These are phyloP conservation scores for Porites rus DNA, from an alignment of 92 coral and sea anemone species.

Conservation along the genomic window DNA sequence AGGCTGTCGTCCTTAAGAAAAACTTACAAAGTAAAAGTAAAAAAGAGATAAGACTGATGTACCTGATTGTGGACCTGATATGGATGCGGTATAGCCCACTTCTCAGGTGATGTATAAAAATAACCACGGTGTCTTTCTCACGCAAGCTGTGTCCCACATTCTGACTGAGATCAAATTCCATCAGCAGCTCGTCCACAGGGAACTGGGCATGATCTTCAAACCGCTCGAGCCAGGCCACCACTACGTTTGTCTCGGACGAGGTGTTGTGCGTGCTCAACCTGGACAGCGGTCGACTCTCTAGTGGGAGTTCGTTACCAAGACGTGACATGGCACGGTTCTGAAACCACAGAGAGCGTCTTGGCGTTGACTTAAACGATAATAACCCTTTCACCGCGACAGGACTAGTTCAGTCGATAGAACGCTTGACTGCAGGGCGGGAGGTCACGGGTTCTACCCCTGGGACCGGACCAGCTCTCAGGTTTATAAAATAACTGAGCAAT, in stretches of 20 bases:
- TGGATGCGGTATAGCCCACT: slow-evolving; percentile 96
- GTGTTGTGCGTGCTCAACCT: slow-evolving; percentile 91
- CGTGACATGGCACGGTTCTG: slow-evolving; percentile 34
- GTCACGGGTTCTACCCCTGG: too few species aligned
- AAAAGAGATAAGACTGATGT: not conserved
- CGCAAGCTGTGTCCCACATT: slow-evolving; percentile 66
- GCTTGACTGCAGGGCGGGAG: too few species aligned
- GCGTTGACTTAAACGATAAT: too few species aligned
- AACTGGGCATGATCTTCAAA: slow-evolving; percentile 93
- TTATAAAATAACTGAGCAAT: too few species aligned
- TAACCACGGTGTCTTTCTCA: slow-evolving; percentile 93
- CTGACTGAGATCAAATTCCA: slow-evolving; percentile 86
- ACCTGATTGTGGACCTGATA: slow-evolving; percentile 93
- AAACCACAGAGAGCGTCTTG: not conserved
- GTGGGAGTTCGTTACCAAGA: slow-evolving; percentile 37
- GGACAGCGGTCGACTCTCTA: slow-evolving; percentile 82
- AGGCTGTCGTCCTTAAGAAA: too few species aligned
- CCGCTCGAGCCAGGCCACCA: slow-evolving; percentile 96
- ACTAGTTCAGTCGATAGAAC: too few species aligned
- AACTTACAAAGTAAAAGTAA: too few species aligned
- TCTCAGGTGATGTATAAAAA: slow-evolving; percentile 85
- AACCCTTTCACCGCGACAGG: too few species aligned
- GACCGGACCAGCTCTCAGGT: too few species aligned
- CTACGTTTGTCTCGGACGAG: slow-evolving; percentile 92
- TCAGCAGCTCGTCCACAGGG: slow-evolving; percentile 88